Percentiles rank a stretch among this genome's conserved stretches.
Evolutionary conservation across 2,888 invertebrate genomes (phyloP).

Genomic region (Cantharis rustica): DNA sequence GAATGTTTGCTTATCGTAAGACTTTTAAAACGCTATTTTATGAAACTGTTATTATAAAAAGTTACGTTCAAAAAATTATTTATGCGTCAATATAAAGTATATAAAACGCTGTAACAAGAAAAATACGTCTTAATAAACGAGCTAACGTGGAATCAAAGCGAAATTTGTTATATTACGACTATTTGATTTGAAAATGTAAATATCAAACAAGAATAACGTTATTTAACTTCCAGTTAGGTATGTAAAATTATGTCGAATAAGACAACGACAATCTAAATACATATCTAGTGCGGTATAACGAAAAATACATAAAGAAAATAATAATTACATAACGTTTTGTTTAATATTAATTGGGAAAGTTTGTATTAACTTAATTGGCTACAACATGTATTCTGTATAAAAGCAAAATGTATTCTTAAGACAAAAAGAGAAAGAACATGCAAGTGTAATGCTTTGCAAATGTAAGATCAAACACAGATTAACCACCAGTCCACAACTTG

Average conservation of each 20-base stretch:
- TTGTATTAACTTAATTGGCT: neutral
- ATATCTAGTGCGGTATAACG: neutral
- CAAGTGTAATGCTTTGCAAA: neutral
- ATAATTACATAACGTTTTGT: neutral
- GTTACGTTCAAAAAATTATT: neutral
- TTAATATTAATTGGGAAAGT: neutral
- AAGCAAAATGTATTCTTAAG: neutral
- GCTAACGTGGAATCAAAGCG: neutral
- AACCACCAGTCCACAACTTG: neutral
- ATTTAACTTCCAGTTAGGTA: neutral
- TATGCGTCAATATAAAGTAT: neutral
- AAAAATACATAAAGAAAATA: neutral
- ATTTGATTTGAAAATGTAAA: neutral
- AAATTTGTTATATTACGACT: neutral
- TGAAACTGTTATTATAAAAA: neutral
- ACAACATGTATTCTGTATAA: neutral
- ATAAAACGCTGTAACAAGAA: neutral
- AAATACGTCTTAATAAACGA: neutral
- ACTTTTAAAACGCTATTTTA: neutral
- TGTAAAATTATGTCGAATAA: neutral
- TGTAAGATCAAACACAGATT: neutral
- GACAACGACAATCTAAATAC: neutral
- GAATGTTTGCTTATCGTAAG: neutral
- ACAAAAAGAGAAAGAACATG: neutral
- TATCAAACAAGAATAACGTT: neutral